These are phyloP conservation scores for Brenthis hecate DNA, from an alignment of 2,888 invertebrate genomes.

Conservation along the genomic window DNA sequence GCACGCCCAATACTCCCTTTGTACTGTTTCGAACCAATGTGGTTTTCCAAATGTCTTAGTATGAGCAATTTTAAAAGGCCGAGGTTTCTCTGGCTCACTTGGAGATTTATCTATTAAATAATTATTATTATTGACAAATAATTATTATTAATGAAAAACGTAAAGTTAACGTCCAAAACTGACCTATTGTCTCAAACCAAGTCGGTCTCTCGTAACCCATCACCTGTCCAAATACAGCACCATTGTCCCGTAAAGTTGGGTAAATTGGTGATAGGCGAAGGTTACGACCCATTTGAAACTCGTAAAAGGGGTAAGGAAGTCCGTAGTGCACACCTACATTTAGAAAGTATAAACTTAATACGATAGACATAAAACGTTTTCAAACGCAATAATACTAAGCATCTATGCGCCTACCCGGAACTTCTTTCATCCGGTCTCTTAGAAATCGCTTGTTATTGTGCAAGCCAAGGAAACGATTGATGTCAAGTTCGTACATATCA, in stretches of 20 bases:
- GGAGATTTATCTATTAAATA: slow-evolving; percentile 66
- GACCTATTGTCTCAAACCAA: slow-evolving; percentile 88
- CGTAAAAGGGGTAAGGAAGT: slow-evolving; percentile 91
- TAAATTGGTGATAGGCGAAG: slow-evolving; percentile 97
- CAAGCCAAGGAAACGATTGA: slow-evolving; percentile 93
- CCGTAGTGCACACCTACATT: slow-evolving; percentile 87
- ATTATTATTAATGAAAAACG: not conserved
- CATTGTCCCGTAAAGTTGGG: slow-evolving; percentile 93
- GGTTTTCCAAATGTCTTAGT: slow-evolving; percentile 96
- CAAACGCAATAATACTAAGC: not conserved
- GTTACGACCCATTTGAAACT: slow-evolving; percentile 94
- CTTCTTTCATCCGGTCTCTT: slow-evolving; percentile 94
- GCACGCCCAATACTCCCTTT: slow-evolving; percentile 95
- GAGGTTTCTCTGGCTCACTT: slow-evolving; percentile 49
- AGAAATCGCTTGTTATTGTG: slow-evolving; percentile 98
- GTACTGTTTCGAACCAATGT: slow-evolving; percentile 94
- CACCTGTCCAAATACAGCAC: slow-evolving; percentile 97
- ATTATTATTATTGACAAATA: not conserved
- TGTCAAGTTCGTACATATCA: slow-evolving; percentile 94
- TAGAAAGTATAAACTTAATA: too few species aligned
- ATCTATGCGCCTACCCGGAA: slow-evolving; percentile 84
- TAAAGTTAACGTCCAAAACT: slow-evolving; percentile 33
- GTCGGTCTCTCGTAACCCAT: slow-evolving; percentile 99
- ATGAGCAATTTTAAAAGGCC: slow-evolving; percentile 85
- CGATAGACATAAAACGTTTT: slow-evolving; percentile 2